Evolutionary conservation across 2,113 vertebrate genomes (phyloP), one percentile per base, ranked within the genome.

Genomic region (Strix uralensis): DNA sequence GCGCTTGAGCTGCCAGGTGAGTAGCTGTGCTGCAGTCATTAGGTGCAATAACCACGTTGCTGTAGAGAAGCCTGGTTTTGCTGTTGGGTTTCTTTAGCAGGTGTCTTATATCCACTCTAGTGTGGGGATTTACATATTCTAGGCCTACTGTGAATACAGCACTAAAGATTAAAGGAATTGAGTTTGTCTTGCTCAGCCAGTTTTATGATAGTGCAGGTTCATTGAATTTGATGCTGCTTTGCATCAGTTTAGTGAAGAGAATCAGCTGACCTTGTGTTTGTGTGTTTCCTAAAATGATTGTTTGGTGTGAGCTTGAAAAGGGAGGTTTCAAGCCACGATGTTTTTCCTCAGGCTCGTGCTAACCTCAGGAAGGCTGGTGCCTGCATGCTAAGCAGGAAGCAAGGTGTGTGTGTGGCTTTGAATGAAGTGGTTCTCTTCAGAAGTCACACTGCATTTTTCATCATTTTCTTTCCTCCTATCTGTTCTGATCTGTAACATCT

Each of bases 381-480:
- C 65, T 32, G 47, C 29, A 2, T 20, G 26, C 44, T 22, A 4
- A 49, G 66, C 72, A 81, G 86, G 91, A 42, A 52, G n/a, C 1
- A 36, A 79, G 94, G 80, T 82, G 57, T 1, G 40, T 27, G 80
- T 92, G 90, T 72, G 80, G 95, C 86, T 97, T 62, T 66, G 86
- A 82, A 71, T 70, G 81, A 91, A 92, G 94, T 51, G 75, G 17
- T 89, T 95, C 95, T 59, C 49, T 51, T 91, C 93, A 94, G 73
- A 95, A 94, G 49, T 73, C 91, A 55, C 26, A 1, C 74, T 70
- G 85, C 79, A 62, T 88, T 94, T 92, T 72, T 90, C 88, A 88
- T 83, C 62, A 4, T 42, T 86, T 86, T 79, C 65, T 61, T 40
- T 5, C 54, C 34, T 66, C 32, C 67, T 88, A 5, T 88, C 86